Percentiles rank a stretch among this genome's conserved stretches.
phyloP scores from a whole-genome alignment of 2,888 invertebrate genomes.

The Zygaena filipendulae region DNA sequence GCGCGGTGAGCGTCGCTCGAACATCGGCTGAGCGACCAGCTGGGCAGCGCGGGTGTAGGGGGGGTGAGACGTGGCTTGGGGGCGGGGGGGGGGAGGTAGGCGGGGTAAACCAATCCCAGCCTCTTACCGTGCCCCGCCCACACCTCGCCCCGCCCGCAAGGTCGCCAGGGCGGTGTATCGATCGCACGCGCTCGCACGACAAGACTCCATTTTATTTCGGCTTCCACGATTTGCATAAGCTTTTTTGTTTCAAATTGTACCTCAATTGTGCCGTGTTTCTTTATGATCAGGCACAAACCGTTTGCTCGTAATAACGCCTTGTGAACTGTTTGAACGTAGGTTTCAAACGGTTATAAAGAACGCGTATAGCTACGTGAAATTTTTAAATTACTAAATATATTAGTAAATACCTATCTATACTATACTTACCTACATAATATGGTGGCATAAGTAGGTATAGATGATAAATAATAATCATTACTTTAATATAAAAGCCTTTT shows the following conservation, averaged over 20 bases:
- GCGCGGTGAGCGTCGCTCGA: constrained; percentile 5
- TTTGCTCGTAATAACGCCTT: too few relatives aligned
- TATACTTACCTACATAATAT: too few relatives aligned
- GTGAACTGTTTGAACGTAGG: too few relatives aligned
- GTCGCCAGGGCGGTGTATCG: constrained; percentile 55
- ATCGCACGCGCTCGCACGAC: constrained; percentile 51
- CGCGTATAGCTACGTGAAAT: too few relatives aligned
- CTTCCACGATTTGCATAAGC: constrained; percentile 62
- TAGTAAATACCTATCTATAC: too few relatives aligned
- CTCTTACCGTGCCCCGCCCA: constrained; percentile 56
- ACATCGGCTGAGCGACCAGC: background rate
- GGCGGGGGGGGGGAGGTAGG: constrained; percentile 27
- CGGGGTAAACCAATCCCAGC: constrained; percentile 44
- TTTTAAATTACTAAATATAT: too few relatives aligned
- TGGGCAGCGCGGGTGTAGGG: background rate
- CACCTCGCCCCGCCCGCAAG: constrained; percentile 55
- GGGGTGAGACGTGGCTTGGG: constrained; percentile 20
- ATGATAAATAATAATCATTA: too few relatives aligned
- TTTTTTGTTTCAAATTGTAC: constrained; percentile 53
- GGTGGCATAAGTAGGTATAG: too few relatives aligned
- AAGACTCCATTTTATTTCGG: constrained; percentile 66
- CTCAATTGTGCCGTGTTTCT: constrained; percentile 28
- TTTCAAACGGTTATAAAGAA: too few relatives aligned
- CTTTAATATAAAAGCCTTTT: too few relatives aligned
- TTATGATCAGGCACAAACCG: too few relatives aligned